phyloP scores from a whole-genome alignment of 2,797 vertebrate species.

The Eutrigla gurnardus region DNA sequence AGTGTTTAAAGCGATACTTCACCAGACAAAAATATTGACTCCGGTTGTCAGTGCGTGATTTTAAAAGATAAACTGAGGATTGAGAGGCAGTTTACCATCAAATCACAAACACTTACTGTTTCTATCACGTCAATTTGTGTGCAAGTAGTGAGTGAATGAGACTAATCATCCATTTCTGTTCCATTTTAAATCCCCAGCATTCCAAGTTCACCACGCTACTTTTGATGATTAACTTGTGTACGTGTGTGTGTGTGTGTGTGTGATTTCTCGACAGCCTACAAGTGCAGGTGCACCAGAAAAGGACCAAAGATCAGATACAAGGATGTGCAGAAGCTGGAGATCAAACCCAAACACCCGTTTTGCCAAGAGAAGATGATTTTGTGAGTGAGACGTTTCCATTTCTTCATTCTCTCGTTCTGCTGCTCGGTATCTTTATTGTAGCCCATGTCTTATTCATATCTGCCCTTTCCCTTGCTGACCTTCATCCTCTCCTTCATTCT shows the following conservation, averaged over 20 bases:
- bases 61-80: slow-evolving; percentile 18
- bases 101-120: slow-evolving; percentile 11
- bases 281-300: slow-evolving; percentile 98
- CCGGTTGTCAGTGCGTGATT: slow-evolving; percentile 6
- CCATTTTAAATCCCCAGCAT: neutral
- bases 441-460: neutral
- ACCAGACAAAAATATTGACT: neutral
- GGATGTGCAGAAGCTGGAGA: slow-evolving; percentile 97
- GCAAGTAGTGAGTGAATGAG: too few species aligned
- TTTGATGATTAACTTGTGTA: neutral
- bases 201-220: slow-evolving; percentile 6
- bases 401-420: neutral
- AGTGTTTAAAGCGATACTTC: neutral
- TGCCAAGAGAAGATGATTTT: slow-evolving; percentile 99
- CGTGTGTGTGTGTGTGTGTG: neutral
- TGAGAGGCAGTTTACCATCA: slow-evolving; percentile 24
- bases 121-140: neutral
- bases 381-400: slow-evolving; percentile 82
- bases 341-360: slow-evolving; percentile 97
- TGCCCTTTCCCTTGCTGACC: neutral
- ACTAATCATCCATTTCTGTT: too few species aligned
- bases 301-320: slow-evolving; percentile 98
- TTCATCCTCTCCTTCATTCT: neutral
- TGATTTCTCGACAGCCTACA: slow-evolving; percentile 87
- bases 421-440: neutral